Percentiles rank a stretch among this genome's conserved stretches.
Evolutionary conservation across 92 coral and sea anemone species (phyloP).

Genomic region (Palythoa heliodiscus): DNA sequence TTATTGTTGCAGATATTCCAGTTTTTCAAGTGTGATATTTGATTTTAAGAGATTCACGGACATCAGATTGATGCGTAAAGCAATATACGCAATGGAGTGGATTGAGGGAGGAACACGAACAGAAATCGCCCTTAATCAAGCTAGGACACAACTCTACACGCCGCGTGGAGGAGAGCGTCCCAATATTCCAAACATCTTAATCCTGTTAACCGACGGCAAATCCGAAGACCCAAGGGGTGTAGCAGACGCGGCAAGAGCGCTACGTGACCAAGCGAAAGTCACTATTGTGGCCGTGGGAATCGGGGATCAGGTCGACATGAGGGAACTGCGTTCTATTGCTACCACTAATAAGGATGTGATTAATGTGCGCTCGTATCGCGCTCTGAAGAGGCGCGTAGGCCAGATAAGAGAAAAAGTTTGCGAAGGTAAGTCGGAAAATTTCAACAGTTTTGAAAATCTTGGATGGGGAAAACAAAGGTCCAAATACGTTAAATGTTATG

Average conservation of each 20-base stretch:
- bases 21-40: slow-evolving; percentile 36
- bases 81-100: slow-evolving; percentile 28
- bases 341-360: slow-evolving; percentile 60
- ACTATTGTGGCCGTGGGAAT: slow-evolving; percentile 77
- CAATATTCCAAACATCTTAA: slow-evolving; percentile 55
- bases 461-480: too few species aligned
- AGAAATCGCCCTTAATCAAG: neutral
- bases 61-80: slow-evolving; percentile 22
- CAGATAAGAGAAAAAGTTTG: slow-evolving; percentile 68
- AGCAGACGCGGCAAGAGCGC: slow-evolving; percentile 61
- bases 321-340: slow-evolving; percentile 70
- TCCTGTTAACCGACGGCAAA: slow-evolving; percentile 69
- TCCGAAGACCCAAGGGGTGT: slow-evolving; percentile 61
- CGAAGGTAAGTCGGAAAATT: slow-evolving; percentile 54
- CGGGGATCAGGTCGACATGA: slow-evolving; percentile 69
- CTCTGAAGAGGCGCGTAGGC: slow-evolving; percentile 50
- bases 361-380: slow-evolving; percentile 55
- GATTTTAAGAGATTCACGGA: slow-evolving; percentile 14
- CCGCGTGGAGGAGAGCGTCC: slow-evolving; percentile 4
- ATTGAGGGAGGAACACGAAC: slow-evolving; percentile 31
- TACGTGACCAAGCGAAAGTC: slow-evolving; percentile 55
- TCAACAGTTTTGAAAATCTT: too few species aligned
- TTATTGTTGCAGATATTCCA: slow-evolving; percentile 37
- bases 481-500: too few species aligned
- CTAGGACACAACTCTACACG: neutral